phyloP scores from a whole-genome alignment of 2,888 invertebrate species.

The Sussaba pulchella region DNA sequence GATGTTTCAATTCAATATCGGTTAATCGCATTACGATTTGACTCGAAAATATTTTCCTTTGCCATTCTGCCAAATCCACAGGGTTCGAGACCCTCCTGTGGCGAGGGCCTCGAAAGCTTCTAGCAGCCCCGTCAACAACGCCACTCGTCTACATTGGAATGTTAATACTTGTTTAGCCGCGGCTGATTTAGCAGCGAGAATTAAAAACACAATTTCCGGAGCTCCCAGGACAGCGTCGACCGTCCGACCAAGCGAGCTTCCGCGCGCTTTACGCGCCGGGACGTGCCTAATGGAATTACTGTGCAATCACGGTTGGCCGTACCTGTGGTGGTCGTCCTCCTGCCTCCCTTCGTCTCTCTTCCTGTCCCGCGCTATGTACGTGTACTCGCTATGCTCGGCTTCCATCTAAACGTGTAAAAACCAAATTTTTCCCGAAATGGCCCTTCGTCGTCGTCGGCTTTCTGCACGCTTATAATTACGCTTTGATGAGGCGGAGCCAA shows the following conservation, averaged over 20 bases:
- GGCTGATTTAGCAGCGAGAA: slow-evolving; percentile 79
- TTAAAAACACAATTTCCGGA: slow-evolving; percentile 81
- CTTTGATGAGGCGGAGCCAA: slow-evolving; percentile 65
- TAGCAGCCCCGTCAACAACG: slow-evolving; percentile 1
- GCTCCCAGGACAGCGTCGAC: slow-evolving; percentile 41
- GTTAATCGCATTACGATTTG: slow-evolving; percentile 77
- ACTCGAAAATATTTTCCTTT: slow-evolving; percentile 59
- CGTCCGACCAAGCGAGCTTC: slow-evolving; percentile 55
- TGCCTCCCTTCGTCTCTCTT: slow-evolving; percentile 8
- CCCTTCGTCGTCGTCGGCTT: slow-evolving; percentile 46
- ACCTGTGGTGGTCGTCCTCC: slow-evolving; percentile 59
- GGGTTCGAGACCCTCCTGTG: background rate
- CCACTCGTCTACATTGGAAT: slow-evolving; percentile 72
- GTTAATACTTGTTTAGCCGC: slow-evolving; percentile 79
- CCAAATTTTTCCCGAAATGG: slow-evolving; percentile 60
- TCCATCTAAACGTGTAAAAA: slow-evolving; percentile 59
- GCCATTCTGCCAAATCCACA: slow-evolving; percentile 7
- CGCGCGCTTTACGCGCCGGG: slow-evolving; percentile 67
- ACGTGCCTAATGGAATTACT: slow-evolving; percentile 79
- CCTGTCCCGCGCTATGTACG: slow-evolving; percentile 30
- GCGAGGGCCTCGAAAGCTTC: slow-evolving; percentile 8
- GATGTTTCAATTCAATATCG: slow-evolving; percentile 77
- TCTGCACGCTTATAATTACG: slow-evolving; percentile 62
- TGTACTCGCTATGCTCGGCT: slow-evolving; percentile 21
- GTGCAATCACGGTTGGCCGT: slow-evolving; percentile 76